A percentile compares a stretch with the other conserved stretches of the same genome.
Evolutionary conservation across 2,113 vertebrate genomes (phyloP).

Genomic region (Tonatia bakeri): DNA sequence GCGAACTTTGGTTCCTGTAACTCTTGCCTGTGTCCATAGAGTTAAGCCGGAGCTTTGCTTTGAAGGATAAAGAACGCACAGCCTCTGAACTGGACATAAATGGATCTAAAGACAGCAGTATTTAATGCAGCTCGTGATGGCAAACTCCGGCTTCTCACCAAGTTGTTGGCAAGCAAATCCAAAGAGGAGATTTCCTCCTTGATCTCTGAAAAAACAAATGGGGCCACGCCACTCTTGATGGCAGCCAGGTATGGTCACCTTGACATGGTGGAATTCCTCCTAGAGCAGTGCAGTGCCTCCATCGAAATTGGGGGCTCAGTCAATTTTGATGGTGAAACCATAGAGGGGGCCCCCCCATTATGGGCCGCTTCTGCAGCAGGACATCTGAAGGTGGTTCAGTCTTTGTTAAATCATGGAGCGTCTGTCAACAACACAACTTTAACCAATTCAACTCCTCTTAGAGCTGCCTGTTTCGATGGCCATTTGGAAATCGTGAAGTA

Average conservation of each 20-base stretch:
- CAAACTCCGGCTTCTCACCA: conserved; percentile 95
- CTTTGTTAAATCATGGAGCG: conserved; percentile 92
- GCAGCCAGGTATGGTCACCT: conserved; percentile 96
- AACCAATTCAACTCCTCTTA: conserved; percentile 94
- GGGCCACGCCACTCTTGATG: conserved; percentile 96
- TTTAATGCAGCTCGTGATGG: conserved; percentile 98
- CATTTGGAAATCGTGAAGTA: conserved; percentile 97
- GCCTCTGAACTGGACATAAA: conserved; percentile 77
- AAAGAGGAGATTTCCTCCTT: conserved; percentile 90
- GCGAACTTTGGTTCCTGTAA: conserved; percentile 46
- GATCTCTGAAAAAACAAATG: conserved; percentile 95
- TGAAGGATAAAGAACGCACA: conserved; percentile 42
- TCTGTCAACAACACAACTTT: conserved; percentile 98
- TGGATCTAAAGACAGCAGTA: conserved; percentile 99
- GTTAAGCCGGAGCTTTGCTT: conserved; percentile 48
- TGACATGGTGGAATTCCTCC: conserved; percentile 95
- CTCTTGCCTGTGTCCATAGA: conserved; percentile 11
- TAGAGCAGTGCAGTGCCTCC: conserved; percentile 93
- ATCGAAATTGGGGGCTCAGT: conserved; percentile 96
- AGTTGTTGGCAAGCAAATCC: conserved; percentile 93
- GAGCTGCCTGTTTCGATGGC: conserved; percentile 97
- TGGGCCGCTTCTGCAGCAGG: conserved; percentile 98
- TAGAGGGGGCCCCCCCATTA: conserved; percentile 95
- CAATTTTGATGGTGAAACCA: conserved; percentile 97
- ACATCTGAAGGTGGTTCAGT: conserved; percentile 96